Percentiles rank a stretch among this genome's conserved stretches.
phyloP scores from a whole-genome alignment of 2,888 invertebrate genomes.

The Tetragonula carbonaria region DNA sequence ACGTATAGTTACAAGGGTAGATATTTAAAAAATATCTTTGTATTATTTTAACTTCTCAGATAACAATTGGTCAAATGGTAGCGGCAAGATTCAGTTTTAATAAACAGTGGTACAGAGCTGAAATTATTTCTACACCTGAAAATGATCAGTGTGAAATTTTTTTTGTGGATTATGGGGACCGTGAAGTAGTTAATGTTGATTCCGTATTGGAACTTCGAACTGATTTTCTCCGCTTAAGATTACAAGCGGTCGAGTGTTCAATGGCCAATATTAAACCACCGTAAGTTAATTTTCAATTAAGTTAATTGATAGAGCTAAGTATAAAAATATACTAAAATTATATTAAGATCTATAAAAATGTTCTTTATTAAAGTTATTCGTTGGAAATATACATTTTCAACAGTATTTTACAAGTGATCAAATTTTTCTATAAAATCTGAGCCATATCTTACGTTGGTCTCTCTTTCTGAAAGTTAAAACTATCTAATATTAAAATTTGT shows the following conservation, averaged over 20 bases:
- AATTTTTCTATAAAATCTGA: background rate
- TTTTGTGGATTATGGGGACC: slow-evolving; percentile 95
- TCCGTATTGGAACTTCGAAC: slow-evolving; percentile 91
- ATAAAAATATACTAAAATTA: background rate
- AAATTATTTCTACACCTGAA: slow-evolving; percentile 88
- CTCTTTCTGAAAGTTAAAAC: background rate
- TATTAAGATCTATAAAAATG: background rate
- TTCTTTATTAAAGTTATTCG: slow-evolving; percentile 1
- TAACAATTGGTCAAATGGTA: slow-evolving; percentile 91
- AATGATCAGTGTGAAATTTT: slow-evolving; percentile 89
- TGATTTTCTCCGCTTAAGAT: slow-evolving; percentile 89
- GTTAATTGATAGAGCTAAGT: slow-evolving; percentile 7
- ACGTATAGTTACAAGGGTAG: too few species aligned
- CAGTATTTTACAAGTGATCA: background rate
- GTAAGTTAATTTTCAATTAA: slow-evolving; percentile 75
- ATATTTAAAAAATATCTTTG: background rate
- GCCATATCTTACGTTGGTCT: background rate
- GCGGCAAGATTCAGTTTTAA: slow-evolving; percentile 94
- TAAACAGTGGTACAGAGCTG: slow-evolving; percentile 92
- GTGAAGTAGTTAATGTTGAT: slow-evolving; percentile 87
- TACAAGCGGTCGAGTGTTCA: slow-evolving; percentile 95
- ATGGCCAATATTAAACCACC: slow-evolving; percentile 89
- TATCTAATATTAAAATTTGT: background rate
- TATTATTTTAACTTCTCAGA: slow-evolving; percentile 75
- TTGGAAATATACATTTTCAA: background rate